A percentile compares a stretch with the other conserved stretches of the same genome.
phyloP scores from a whole-genome alignment of 2,888 invertebrate genomes.

The Cynaeus angustus region DNA sequence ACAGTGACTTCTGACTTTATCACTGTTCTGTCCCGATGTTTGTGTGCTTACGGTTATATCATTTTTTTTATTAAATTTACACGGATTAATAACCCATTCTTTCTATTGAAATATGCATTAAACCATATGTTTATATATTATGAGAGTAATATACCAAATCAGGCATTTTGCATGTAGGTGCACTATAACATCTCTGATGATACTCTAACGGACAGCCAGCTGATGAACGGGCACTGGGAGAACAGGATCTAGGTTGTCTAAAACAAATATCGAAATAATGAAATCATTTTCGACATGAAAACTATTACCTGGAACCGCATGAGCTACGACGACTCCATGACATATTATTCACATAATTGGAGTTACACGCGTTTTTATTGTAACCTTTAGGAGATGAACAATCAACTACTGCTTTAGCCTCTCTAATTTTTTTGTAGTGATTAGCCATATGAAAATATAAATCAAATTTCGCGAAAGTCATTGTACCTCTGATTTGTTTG shows the following conservation, averaged over 20 bases:
- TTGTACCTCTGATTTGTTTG: constrained; percentile 43
- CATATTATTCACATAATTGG: constrained; percentile 47
- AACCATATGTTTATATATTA: not conserved
- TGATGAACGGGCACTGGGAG: not conserved
- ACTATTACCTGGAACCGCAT: constrained; percentile 23
- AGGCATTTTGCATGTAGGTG: not conserved
- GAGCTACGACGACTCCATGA: not conserved
- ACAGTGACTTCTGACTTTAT: no score
- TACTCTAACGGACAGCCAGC: not conserved
- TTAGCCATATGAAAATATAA: constrained; percentile 71
- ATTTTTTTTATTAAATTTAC: no score
- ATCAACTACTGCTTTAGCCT: constrained; percentile 68
- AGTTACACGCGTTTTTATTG: constrained; percentile 11
- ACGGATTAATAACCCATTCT: not conserved
- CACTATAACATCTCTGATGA: not conserved
- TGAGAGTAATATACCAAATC: not conserved
- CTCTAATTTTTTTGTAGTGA: constrained; percentile 69
- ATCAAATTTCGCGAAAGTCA: constrained; percentile 60
- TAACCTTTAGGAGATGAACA: constrained; percentile 65
- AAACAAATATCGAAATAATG: constrained; percentile 22
- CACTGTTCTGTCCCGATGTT: no score
- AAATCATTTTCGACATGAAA: not conserved
- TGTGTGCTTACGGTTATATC: no score
- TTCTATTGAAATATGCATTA: not conserved
- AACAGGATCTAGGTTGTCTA: constrained; percentile 14